A percentile compares a stretch with the other conserved stretches of the same genome.
These are phyloP conservation scores for Pogonomyrmex californicus DNA, from an alignment of 1,140 invertebrate species.

Conservation along the genomic window DNA sequence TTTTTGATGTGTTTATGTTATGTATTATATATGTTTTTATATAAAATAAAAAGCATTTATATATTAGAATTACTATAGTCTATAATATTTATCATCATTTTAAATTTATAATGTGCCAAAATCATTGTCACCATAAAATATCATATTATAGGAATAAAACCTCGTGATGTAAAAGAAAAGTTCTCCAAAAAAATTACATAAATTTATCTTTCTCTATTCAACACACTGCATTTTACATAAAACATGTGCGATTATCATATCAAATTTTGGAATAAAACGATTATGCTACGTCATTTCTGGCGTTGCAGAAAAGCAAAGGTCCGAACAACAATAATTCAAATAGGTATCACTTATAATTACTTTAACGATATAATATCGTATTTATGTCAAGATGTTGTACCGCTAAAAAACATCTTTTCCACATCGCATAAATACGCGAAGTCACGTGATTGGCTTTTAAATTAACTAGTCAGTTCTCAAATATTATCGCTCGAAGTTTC, in stretches of 20 bases:
- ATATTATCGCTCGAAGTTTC: neutral
- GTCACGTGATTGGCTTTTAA: neutral
- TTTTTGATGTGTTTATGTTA: neutral
- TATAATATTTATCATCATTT: neutral
- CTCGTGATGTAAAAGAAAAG: neutral
- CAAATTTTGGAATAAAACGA: neutral
- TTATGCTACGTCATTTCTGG: neutral
- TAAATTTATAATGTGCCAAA: neutral
- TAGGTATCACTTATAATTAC: neutral
- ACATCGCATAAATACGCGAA: neutral
- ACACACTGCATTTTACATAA: neutral
- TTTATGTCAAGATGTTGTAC: neutral
- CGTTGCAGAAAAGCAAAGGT: neutral
- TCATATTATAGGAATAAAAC: neutral
- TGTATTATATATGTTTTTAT: neutral
- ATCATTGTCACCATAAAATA: neutral
- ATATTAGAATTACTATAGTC: neutral
- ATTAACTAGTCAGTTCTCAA: neutral
- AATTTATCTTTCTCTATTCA: neutral
- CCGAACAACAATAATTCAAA: neutral
- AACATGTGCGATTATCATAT: neutral
- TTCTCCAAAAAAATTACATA: neutral
- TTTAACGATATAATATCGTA: neutral
- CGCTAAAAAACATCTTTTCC: neutral
- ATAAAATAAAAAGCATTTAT: neutral